Evolutionary conservation across 2,888 invertebrate genomes (phyloP), one percentile per base, ranked within the genome.

Genomic region (Andrena bucephala): DNA sequence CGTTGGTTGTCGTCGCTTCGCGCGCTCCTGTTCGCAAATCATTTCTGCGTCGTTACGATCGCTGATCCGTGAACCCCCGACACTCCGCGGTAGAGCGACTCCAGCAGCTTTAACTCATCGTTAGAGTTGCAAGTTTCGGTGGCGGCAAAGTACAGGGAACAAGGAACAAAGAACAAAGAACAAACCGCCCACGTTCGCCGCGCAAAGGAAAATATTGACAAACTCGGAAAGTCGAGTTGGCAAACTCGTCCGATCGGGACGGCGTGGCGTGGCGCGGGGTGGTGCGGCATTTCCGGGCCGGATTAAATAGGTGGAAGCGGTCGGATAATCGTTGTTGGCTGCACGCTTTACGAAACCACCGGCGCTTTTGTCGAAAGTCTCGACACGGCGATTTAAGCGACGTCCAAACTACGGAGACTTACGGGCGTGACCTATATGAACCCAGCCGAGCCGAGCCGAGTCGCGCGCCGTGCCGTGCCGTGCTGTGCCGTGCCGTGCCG

Each of bases 331-430:
- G 77, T 66, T 66, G 77, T 54, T 50, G 36, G 62, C 52, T 48
- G 27, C 62, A 27, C n/a, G n/a, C 27, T 42, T 42, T 57, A 74
- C 77, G 65, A 75, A 72, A 65, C 68, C 66, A 52, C 59, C 59
- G 60, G 31, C 59, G 52, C 68, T 79, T 73, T 65, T 50, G 72
- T 77, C 76, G 81, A 54, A 80, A 85, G 79, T 81, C 73, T 70
- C 77, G 85, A 76, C 77, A 66, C 52, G 73, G 60, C 83, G 83
- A 86, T 87, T 88, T 88, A 86, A 83, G 67, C 88, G 82, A 78
- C 84, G 86, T 83, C 81, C 83, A 88, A 87, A 88, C 86, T 86
- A 76, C 59, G 68, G 77, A 85, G 80, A 87, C 88, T 85, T 88
- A 87, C 85, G 85, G 72, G 75, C 71, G 70, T 77, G 83, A 86